A percentile compares a stretch with the other conserved stretches of the same genome.
phyloP scores from a whole-genome alignment of 2,797 vertebrate species.

The Sciurus vulgaris region DNA sequence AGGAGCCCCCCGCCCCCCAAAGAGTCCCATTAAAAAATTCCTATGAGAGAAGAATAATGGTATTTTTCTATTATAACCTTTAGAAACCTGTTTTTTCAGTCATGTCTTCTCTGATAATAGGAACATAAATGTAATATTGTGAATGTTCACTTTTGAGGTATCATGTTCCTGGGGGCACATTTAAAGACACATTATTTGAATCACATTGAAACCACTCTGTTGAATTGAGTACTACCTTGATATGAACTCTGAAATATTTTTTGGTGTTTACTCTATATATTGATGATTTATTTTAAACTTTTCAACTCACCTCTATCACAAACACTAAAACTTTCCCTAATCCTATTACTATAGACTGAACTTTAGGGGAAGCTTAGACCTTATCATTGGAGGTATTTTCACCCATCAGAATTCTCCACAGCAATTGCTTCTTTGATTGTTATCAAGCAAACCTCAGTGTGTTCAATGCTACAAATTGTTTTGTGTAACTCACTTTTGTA shows the following conservation, averaged over 20 bases:
- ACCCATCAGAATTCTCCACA: neutral
- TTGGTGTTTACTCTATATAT: neutral
- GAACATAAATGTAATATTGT: neutral
- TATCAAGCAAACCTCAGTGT: neutral
- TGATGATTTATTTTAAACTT: conserved; percentile 38
- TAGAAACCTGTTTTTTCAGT: neutral
- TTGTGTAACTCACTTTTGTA: neutral
- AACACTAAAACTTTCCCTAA: neutral
- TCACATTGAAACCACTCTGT: neutral
- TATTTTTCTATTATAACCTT: conserved; percentile 26
- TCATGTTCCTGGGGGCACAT: neutral
- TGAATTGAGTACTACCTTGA: neutral
- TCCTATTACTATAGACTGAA: neutral
- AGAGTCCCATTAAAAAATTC: neutral
- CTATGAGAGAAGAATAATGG: neutral
- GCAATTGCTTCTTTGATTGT: neutral
- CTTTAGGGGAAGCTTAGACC: neutral
- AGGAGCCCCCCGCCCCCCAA: neutral
- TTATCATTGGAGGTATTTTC: neutral
- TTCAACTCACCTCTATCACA: neutral
- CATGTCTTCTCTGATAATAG: conserved; percentile 3
- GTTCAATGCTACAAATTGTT: neutral
- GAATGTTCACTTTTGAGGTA: neutral
- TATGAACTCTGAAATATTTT: neutral
- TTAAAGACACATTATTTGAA: neutral